These are phyloP conservation scores for Oryzias curvinotus DNA, from an alignment of 2,113 vertebrate species.

Conservation along the genomic window DNA sequence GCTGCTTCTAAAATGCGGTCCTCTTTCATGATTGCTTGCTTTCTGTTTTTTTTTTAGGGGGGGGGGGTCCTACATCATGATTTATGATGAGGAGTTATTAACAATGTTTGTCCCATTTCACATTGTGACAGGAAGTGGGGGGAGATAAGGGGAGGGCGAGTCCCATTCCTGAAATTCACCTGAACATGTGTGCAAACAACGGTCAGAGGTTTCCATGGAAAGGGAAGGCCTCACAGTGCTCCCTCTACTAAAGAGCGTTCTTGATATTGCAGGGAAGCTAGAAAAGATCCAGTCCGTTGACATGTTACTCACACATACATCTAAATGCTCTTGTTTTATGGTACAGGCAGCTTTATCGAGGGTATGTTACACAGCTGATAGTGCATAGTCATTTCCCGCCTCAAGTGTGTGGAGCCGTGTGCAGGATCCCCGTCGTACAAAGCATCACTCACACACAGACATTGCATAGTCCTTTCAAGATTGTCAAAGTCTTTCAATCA, in stretches of 20 bases:
- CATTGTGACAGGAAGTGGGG: constrained; percentile 49
- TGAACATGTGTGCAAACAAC: constrained; percentile 68
- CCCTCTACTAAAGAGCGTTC: constrained; percentile 22
- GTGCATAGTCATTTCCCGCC: constrained; percentile 52
- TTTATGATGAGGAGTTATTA: constrained; percentile 53
- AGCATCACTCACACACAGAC: constrained; percentile 32
- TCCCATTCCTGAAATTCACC: constrained; percentile 74
- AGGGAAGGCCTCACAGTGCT: constrained; percentile 39
- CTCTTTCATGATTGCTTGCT: constrained; percentile 54
- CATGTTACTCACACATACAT: constrained; percentile 21
- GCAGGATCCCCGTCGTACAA: constrained; percentile 55
- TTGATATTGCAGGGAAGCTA: constrained; percentile 19
- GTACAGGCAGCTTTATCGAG: constrained; percentile 42
- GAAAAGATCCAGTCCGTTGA: constrained; percentile 37
- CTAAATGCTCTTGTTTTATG: constrained; percentile 31
- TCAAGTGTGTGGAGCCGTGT: constrained; percentile 50
- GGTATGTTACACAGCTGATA: constrained; percentile 22
- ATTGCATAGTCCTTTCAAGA: constrained; percentile 78
- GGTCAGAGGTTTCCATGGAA: constrained; percentile 43
- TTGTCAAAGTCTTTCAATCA: constrained; percentile 78
- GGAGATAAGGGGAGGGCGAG: constrained; percentile 45
- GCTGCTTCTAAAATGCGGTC: constrained; percentile 49
- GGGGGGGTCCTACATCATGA: constrained; percentile 7
- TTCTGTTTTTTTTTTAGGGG: constrained; percentile 52
- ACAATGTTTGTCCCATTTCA: constrained; percentile 58